Conservation (phyloP, 2,797 vertebrate species). For the Tachyglossus aculeatus region DNA sequence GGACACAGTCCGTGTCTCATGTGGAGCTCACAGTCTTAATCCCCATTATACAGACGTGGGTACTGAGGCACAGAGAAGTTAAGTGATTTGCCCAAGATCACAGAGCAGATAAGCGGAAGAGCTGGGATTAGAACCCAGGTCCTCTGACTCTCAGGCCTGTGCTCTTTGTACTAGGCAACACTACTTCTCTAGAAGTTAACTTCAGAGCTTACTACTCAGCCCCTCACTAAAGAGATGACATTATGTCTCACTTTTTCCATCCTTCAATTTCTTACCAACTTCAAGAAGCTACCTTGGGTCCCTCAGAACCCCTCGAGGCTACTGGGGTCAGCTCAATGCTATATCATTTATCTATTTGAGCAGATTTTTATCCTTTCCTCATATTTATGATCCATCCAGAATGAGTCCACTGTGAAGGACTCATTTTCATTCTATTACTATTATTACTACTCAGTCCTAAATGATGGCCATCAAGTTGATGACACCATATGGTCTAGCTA, state of each 20-base stretch:
- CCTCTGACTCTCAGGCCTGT: too few relatives aligned
- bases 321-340: not conserved
- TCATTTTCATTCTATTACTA: not conserved
- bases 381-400: not conserved
- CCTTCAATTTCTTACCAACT: not conserved
- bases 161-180: too few relatives aligned
- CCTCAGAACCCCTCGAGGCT: not conserved
- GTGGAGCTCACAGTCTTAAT: too few relatives aligned
- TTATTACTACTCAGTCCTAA: not conserved
- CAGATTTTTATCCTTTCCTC: not conserved
- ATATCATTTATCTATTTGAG: not conserved
- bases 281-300: not conserved
- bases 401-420: not conserved
- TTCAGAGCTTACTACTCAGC: too few relatives aligned
- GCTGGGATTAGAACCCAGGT: too few relatives aligned
- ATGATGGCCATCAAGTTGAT: conserved; percentile 14
- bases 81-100: too few relatives aligned
- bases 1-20: too few relatives aligned
- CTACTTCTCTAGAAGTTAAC: too few relatives aligned
- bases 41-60: too few relatives aligned
- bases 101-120: too few relatives aligned
- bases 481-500: conserved; percentile 1
- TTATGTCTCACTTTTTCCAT: not conserved
- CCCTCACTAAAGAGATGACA: too few relatives aligned
- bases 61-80: too few relatives aligned